Percentiles rank a stretch among this genome's conserved stretches.
These are phyloP conservation scores for Hycleus phaleratus DNA, from an alignment of 1,140 invertebrate species.

Conservation along the genomic window DNA sequence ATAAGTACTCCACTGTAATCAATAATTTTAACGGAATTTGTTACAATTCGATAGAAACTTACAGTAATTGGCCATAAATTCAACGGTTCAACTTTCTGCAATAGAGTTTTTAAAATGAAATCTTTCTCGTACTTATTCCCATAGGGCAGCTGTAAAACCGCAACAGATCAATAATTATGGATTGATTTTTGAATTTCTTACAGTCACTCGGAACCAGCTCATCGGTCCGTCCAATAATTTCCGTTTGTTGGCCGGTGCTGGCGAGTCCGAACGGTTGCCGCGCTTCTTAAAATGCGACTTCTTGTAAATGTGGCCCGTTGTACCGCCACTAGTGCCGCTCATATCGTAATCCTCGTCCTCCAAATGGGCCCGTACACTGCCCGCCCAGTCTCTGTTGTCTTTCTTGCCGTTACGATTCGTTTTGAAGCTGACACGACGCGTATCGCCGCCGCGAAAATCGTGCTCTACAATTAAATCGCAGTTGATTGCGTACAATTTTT, in stretches of 20 bases:
- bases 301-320: constrained; percentile 23
- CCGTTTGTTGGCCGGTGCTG: constrained; percentile 36
- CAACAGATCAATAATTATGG: not conserved
- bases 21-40: not conserved
- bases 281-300: constrained; percentile 32
- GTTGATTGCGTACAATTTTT: not conserved
- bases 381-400: constrained; percentile 41
- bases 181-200: constrained; percentile 32
- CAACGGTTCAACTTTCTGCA: constrained; percentile 53
- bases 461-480: not conserved
- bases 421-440: constrained; percentile 47
- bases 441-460: constrained; percentile 13
- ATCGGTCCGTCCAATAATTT: constrained; percentile 43
- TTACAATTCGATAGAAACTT: constrained; percentile 19
- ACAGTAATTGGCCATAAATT: constrained; percentile 55
- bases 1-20: constrained; percentile 42
- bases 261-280: constrained; percentile 39
- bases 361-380: constrained; percentile 39
- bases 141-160: constrained; percentile 54
- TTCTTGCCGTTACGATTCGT: constrained; percentile 37
- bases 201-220: constrained; percentile 54
- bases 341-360: constrained; percentile 54
- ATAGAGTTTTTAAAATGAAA: constrained; percentile 51
- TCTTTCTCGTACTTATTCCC: constrained; percentile 67
- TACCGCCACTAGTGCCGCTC: constrained; percentile 35